phyloP scores from a whole-genome alignment of 2,113 vertebrate genomes.

The Vulpes lagopus region DNA sequence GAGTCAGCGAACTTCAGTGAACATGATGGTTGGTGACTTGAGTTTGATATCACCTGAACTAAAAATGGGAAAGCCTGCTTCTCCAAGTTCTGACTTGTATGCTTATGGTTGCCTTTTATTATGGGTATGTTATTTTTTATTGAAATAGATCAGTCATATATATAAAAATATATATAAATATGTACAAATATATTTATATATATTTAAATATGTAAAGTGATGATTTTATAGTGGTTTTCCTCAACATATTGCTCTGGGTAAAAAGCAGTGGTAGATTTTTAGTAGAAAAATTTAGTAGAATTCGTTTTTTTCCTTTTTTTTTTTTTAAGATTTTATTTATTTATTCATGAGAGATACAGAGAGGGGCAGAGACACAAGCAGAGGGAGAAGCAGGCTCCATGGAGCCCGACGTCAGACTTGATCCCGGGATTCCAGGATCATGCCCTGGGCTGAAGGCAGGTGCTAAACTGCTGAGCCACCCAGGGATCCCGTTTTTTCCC shows the following conservation, averaged over 20 bases:
- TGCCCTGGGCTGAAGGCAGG: no score
- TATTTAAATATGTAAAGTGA: background rate
- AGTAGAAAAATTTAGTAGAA: background rate
- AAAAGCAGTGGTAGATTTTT: constrained; percentile 5
- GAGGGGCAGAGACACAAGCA: no score
- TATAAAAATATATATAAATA: background rate
- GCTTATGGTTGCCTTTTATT: constrained; percentile 90
- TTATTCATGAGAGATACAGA: no score
- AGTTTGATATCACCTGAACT: constrained; percentile 89
- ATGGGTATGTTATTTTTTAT: constrained; percentile 86
- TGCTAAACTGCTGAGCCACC: no score
- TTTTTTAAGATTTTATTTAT: no score
- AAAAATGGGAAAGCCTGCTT: constrained; percentile 84
- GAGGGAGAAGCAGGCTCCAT: no score
- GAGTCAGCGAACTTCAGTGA: constrained; percentile 86
- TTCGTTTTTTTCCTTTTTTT: background rate
- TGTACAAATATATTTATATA: background rate
- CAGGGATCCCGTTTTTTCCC: background rate
- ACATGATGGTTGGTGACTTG: constrained; percentile 84
- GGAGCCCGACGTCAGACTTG: no score
- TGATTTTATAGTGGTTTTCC: background rate
- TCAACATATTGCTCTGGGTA: background rate
- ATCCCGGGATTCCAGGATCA: no score
- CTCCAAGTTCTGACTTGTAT: constrained; percentile 89
- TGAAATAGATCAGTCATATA: constrained; percentile 4